Evolutionary conservation across 2,797 vertebrate genomes (phyloP), one percentile per base, ranked within the genome.

Genomic region (Toxotes lorentzi): DNA sequence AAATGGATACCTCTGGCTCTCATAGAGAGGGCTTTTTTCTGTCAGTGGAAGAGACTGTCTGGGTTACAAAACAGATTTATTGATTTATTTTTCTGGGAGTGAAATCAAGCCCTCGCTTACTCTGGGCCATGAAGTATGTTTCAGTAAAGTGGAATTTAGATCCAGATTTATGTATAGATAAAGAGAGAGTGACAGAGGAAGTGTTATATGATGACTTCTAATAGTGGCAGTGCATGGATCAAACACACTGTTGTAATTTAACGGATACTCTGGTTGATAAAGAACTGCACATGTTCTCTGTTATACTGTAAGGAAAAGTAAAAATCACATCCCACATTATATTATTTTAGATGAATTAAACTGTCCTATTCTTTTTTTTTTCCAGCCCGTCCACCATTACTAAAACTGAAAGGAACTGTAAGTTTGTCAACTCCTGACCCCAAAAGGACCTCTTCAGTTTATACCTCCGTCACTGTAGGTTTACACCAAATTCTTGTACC

Each of bases 81-180:
- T 79, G 72, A 86, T 88, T 82, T 64, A 47, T 79, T 66, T 66
- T 73, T 73, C 71, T 66, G 63, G 4, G 73, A 84, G 61, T 65
- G 38, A 71, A 40, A 67, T 32, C 5, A 4, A 35, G 23, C 32
- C 35, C 51, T 38, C 21, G 32, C 63, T 61, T 34, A 56, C 30
- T 68, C 4, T 6, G 16, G 45, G 45, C 43, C 35, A 9, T 0
- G 0, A 76, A 71, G 62, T 40, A 3, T 50, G 40, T 63, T 82
- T 73, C 64, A 69, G 34, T 10, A 6, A 47, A 73, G 56, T 63
- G 32, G 35, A 64, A 70, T 79, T 75, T 23, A 59, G 34, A 50
- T 66, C 71, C 7, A 0, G 21, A 45, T 24, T 34, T 35, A 34
- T 12, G 12, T 35, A 34, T 16, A 24, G 51, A 13, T 1, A 35